A percentile compares a stretch with the other conserved stretches of the same genome.
Evolutionary conservation across 2,888 invertebrate genomes (phyloP).

Genomic region (Conistra vaccinii): DNA sequence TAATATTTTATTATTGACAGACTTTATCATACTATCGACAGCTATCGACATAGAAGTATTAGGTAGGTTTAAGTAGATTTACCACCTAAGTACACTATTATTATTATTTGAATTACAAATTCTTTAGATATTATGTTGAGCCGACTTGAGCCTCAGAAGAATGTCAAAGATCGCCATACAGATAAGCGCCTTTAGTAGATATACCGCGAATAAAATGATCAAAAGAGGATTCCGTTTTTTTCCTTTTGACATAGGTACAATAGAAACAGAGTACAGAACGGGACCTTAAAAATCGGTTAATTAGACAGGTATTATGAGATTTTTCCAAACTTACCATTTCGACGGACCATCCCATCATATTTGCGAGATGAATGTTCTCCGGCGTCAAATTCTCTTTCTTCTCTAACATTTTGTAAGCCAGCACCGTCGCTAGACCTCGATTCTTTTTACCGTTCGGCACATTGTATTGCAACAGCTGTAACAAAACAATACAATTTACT

Average conservation of each 20-base stretch:
- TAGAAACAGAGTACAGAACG: not conserved
- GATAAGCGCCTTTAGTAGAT: slow-evolving; percentile 3
- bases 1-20: not conserved
- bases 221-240: not conserved
- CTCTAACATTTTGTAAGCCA: slow-evolving; percentile 94
- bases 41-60: not conserved
- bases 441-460: slow-evolving; percentile 97
- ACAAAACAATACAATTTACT: slow-evolving; percentile 70
- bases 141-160: not conserved
- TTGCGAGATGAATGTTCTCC: slow-evolving; percentile 94
- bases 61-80: slow-evolving; percentile 26
- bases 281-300: not conserved
- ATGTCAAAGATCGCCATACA: not conserved
- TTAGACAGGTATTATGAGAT: not conserved
- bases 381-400: slow-evolving; percentile 92
- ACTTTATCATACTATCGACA: slow-evolving; percentile 1
- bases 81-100: not conserved
- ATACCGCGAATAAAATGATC: not conserved
- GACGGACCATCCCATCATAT: slow-evolving; percentile 98
- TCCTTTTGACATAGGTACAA: not conserved
- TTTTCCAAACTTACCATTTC: slow-evolving; percentile 94
- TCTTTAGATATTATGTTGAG: slow-evolving; percentile 13
- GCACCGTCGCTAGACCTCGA: slow-evolving; percentile 93
- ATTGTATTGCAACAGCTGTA: slow-evolving; percentile 96
- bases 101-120: too few relatives aligned